A percentile compares a stretch with the other conserved stretches of the same genome.
These are phyloP conservation scores for Blastobasis lacticolella DNA, from an alignment of 2,888 invertebrate species.

Conservation along the genomic window DNA sequence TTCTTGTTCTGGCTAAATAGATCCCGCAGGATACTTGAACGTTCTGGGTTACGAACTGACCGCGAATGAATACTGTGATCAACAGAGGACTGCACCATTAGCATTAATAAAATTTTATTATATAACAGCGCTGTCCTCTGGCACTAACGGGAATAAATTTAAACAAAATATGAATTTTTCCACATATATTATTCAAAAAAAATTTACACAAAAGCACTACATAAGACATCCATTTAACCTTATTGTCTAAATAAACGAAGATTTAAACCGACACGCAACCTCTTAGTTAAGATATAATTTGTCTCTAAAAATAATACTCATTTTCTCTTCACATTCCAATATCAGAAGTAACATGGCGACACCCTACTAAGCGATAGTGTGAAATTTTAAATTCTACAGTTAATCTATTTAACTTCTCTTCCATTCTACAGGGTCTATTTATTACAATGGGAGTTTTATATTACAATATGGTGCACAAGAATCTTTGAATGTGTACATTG, in stretches of 20 bases:
- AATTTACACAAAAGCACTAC: constrained; percentile 70
- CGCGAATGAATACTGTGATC: neutral
- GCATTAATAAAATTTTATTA: too few relatives aligned
- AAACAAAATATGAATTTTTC: constrained; percentile 42
- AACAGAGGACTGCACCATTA: too few relatives aligned
- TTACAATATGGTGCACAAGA: constrained; percentile 63
- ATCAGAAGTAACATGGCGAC: constrained; percentile 59
- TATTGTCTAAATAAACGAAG: constrained; percentile 74
- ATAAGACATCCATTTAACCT: constrained; percentile 74
- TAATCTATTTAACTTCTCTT: constrained; percentile 32
- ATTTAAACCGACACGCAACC: constrained; percentile 69
- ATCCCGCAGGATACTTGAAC: too few relatives aligned
- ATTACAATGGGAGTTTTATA: constrained; percentile 51
- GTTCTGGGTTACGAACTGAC: neutral
- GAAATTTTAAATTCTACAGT: constrained; percentile 44
- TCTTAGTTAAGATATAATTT: constrained; percentile 69
- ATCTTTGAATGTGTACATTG: constrained; percentile 58
- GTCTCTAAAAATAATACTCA: constrained; percentile 73
- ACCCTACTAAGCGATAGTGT: constrained; percentile 55
- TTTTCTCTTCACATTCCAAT: constrained; percentile 43
- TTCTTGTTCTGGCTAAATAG: too few relatives aligned
- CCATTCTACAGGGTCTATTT: constrained; percentile 49
- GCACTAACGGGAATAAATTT: constrained; percentile 4
- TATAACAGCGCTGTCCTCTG: neutral
- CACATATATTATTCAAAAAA: constrained; percentile 76